phyloP scores from a whole-genome alignment of 2,888 invertebrate genomes.

The Hedya salicella region DNA sequence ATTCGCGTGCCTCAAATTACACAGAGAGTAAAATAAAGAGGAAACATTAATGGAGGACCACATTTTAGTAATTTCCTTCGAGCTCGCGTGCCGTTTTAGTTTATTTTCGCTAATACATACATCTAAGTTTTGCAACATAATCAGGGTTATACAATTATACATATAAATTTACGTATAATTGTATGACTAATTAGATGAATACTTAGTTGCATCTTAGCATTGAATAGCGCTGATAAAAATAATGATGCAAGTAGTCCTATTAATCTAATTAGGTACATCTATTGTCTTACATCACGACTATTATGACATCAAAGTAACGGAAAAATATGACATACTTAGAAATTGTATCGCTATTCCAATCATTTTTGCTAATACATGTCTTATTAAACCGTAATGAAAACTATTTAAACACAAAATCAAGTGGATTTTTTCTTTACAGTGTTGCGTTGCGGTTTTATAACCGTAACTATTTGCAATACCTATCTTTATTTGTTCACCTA shows the following conservation, averaged over 20 bases:
- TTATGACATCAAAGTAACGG: conserved; percentile 11
- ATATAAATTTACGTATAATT: no score
- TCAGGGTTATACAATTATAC: no score
- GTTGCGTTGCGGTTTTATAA: background rate
- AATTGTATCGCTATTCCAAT: background rate
- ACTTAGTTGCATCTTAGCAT: conserved; percentile 10
- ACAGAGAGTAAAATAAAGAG: conserved; percentile 48
- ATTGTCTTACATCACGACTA: conserved; percentile 7
- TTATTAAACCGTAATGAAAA: no score
- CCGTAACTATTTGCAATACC: background rate
- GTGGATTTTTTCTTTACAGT: no score
- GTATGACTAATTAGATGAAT: conserved; percentile 11
- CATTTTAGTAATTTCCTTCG: conserved; percentile 41
- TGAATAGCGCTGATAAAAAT: conserved; percentile 6
- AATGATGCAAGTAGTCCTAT: conserved; percentile 14
- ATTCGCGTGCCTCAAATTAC: conserved; percentile 80
- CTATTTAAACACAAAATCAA: no score
- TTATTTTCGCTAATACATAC: conserved; percentile 16
- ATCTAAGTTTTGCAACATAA: conserved; percentile 3
- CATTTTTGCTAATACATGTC: background rate
- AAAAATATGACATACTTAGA: background rate
- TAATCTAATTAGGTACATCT: conserved; percentile 3
- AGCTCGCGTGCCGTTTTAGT: conserved; percentile 39
- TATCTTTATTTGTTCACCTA: conserved; percentile 4
- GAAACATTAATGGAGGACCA: conserved; percentile 53